Base-by-base conservation (phyloP, 2,888 invertebrate genomes). In the Plutella xylostella region DNA sequence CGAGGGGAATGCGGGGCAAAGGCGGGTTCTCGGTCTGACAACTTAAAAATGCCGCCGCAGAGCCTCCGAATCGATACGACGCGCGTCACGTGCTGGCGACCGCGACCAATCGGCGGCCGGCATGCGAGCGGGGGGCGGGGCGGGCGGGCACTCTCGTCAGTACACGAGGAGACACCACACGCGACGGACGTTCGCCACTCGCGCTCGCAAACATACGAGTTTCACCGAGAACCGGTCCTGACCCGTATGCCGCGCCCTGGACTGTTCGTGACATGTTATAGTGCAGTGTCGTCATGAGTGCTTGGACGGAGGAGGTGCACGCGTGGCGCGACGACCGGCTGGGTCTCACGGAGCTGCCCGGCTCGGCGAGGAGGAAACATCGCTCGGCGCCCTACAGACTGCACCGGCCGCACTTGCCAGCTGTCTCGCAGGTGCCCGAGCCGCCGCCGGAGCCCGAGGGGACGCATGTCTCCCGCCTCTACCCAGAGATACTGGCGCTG, bases 401-500 rank as follows among this genome's bases (percentile, higher is more conserved):
- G 61, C 89, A 90, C 75, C 86, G 90, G 70, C 89, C 90, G 55
- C 87, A 88, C 65, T 68, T 86, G 64, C 67, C 78, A 54, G 19
- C 28, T 11, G 66, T 65, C 60, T 65, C 80, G 71, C 84, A 79
- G 74, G 71, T 71, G 63, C 63, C 70, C 37, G 80, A 75, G 54
- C 67, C 65, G 66, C 85, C 80, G 71, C 57, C 85, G 68, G 71
- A 82, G 73, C 60, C 86, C 65, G 71, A 72, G 56, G 86, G 87
- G 49, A 90, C 91, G 45, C 93, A 96, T 80, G 92, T 97, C 58
- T 92, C 94, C 40, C 89, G 93, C 66, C 85, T 97, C 42, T 96
- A 96, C 73, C 97, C 97, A 17, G 97, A 97, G 78, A 90, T 97
- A 54, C 80, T 97, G 55, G 94, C 96, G 50, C 88, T 96, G 63